Conservation (phyloP, 2,797 vertebrate genomes). For the Notamacropus eugenii region DNA sequence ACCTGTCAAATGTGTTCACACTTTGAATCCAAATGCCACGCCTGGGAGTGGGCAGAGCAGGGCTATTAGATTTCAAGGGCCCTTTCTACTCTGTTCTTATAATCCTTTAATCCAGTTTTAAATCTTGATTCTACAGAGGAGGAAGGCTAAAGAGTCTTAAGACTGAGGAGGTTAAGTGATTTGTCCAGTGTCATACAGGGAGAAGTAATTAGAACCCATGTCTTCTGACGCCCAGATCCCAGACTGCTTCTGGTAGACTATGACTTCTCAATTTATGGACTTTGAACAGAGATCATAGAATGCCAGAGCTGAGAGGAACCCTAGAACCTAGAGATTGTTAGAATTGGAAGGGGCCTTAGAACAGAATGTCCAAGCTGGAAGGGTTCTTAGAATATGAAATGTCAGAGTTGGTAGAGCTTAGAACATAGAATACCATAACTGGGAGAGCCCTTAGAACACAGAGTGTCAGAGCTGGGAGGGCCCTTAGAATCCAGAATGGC, state of each 20-base stretch:
- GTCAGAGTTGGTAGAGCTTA: background rate
- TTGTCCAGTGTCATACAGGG: background rate
- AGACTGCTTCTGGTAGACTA: background rate
- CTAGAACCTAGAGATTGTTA: background rate
- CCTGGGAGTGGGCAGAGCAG: background rate
- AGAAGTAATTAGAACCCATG: background rate
- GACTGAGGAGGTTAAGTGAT: background rate
- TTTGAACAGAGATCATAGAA: background rate
- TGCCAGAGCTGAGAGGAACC: background rate
- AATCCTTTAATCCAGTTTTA: background rate
- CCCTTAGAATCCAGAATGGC: background rate
- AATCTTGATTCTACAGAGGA: background rate
- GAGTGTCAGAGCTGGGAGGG: background rate
- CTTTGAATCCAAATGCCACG: background rate
- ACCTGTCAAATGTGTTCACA: background rate
- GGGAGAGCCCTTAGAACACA: background rate
- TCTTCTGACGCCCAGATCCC: background rate
- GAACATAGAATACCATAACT: background rate
- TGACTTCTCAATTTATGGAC: background rate
- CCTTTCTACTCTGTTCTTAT: background rate
- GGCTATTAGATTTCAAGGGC: background rate
- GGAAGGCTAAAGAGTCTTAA: background rate
- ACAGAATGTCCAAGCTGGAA: background rate
- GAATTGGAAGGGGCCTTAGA: background rate
- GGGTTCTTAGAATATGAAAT: background rate